Evolutionary conservation across 1,140 invertebrate genomes (phyloP).

Genomic region (Adelges cooleyi): DNA sequence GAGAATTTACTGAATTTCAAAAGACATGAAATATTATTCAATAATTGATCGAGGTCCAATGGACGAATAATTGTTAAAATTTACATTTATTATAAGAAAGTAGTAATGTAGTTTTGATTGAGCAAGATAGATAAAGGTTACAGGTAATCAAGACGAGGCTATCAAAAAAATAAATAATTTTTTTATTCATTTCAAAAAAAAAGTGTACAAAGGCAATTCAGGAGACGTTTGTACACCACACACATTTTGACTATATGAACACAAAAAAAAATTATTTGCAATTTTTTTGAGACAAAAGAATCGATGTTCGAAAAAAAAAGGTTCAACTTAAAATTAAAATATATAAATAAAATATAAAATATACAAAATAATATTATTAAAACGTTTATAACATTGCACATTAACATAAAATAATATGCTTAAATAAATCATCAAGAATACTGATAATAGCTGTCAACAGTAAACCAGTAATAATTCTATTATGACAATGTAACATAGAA

Average conservation of each 20-base stretch:
- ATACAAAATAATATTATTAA: constrained; percentile 27
- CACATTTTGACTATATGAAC: constrained; percentile 21
- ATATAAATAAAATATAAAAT: constrained; percentile 29
- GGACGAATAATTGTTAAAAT: too few species aligned
- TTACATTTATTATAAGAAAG: too few species aligned
- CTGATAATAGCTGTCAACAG: constrained; percentile 26
- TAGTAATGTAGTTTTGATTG: too few species aligned
- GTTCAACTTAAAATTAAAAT: constrained; percentile 22
- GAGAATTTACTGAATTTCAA: too few species aligned
- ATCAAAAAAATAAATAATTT: constrained; percentile 27
- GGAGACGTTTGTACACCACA: constrained; percentile 14
- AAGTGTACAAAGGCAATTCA: constrained; percentile 24
- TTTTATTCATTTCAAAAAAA: constrained; percentile 26
- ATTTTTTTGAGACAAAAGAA: not conserved
- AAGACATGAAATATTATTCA: too few species aligned
- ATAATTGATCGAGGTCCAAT: too few species aligned
- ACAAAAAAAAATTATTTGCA: constrained; percentile 15
- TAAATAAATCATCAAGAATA: constrained; percentile 11
- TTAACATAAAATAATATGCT: constrained; percentile 27
- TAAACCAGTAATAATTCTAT: constrained; percentile 5
- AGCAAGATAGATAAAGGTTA: too few species aligned
- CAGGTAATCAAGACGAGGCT: too few species aligned
- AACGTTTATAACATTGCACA: constrained; percentile 29
- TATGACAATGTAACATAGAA: not conserved
- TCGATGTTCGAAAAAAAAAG: constrained; percentile 15